A percentile compares a stretch with the other conserved stretches of the same genome.
Evolutionary conservation across 2,797 vertebrate genomes (phyloP).

Genomic region (Mormyrops boulengeri): DNA sequence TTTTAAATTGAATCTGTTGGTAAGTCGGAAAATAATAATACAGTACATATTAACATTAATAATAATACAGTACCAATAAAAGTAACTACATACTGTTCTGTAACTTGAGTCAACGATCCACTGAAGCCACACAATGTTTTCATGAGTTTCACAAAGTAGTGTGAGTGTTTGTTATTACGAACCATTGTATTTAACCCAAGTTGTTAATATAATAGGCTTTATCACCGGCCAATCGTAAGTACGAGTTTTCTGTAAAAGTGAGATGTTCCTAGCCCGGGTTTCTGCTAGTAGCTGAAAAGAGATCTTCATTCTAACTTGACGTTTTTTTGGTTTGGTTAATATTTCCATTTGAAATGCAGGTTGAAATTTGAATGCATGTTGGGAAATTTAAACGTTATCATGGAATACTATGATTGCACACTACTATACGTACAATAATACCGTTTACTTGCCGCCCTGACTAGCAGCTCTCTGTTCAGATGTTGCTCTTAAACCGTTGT

Average conservation of each 20-base stretch:
- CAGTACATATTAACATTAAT: not conserved
- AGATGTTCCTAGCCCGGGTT: not conserved
- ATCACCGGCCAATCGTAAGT: not conserved
- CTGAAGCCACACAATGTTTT: not conserved
- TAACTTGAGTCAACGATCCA: not conserved
- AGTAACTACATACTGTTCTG: not conserved
- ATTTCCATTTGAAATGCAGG: not conserved
- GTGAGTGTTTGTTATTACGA: not conserved
- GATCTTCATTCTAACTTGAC: constrained; percentile 31
- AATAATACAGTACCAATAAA: not conserved
- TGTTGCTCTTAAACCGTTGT: not conserved
- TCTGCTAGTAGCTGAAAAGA: constrained; percentile 29
- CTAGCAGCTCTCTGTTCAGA: not conserved
- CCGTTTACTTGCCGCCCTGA: not conserved
- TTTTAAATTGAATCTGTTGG: not conserved
- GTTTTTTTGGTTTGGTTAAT: not conserved
- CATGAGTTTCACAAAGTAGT: not conserved
- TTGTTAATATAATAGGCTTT: not conserved
- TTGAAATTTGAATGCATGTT: not conserved
- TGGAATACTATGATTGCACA: not conserved
- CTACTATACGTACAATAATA: not conserved
- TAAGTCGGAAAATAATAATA: not conserved
- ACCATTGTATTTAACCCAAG: not conserved
- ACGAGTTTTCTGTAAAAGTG: not conserved
- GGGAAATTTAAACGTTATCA: not conserved